Percentiles rank a stretch among this genome's conserved stretches.
Evolutionary conservation across 2,888 invertebrate species (phyloP).

Genomic region (Xestia xanthographa): DNA sequence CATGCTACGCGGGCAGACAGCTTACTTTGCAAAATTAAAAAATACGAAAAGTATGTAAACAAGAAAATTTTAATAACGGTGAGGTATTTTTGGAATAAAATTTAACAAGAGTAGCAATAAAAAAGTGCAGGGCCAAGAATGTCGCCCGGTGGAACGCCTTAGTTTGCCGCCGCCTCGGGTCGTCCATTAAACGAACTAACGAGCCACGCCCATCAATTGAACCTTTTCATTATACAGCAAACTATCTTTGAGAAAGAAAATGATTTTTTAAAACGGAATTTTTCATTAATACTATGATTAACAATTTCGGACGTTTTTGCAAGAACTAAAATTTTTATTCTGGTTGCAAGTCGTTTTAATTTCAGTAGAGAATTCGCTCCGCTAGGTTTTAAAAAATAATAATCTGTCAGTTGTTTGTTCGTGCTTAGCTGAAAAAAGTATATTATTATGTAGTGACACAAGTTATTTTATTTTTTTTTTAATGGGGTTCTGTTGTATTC

Average conservation of each 20-base stretch:
- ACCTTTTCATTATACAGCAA: slow-evolving; percentile 55
- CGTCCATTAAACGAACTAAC: slow-evolving; percentile 65
- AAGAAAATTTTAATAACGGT: not conserved
- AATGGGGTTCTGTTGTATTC: no score
- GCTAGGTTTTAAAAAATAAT: slow-evolving; percentile 5
- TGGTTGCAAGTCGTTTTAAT: slow-evolving; percentile 13
- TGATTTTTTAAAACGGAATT: slow-evolving; percentile 34
- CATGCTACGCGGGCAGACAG: no score
- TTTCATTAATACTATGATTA: slow-evolving; percentile 38
- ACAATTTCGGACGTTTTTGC: slow-evolving; percentile 32
- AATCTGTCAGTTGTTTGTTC: slow-evolving; percentile 21
- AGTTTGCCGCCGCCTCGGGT: slow-evolving; percentile 45
- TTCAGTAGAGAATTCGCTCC: slow-evolving; percentile 21
- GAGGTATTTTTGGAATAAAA: slow-evolving; percentile 4
- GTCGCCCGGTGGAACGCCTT: slow-evolving; percentile 48
- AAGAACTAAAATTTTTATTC: slow-evolving; percentile 4
- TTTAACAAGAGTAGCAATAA: slow-evolving; percentile 42
- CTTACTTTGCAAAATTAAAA: not conserved
- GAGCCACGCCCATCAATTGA: slow-evolving; percentile 57
- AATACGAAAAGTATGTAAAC: not conserved
- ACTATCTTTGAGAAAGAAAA: slow-evolving; percentile 35
- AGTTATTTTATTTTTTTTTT: no score
- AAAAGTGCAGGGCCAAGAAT: slow-evolving; percentile 54
- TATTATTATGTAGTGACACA: slow-evolving; percentile 3
- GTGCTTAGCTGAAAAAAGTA: not conserved